Conservation (phyloP, 2,113 vertebrate genomes). For the Neotoma lepida region DNA sequence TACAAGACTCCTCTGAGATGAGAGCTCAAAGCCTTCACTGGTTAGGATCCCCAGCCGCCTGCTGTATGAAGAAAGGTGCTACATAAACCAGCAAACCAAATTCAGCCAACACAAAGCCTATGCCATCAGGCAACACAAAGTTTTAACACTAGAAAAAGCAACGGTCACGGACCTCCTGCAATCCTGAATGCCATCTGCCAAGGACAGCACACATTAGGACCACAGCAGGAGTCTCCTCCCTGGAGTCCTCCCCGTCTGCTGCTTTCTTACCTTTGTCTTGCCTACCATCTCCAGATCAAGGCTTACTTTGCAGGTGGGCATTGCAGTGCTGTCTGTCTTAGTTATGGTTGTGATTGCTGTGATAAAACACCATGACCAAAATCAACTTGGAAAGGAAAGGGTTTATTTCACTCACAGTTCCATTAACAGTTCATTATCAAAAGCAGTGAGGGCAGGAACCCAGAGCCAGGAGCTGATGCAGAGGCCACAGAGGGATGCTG, state of each 20-base stretch:
- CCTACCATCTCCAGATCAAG: neutral
- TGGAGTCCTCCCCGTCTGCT: rapidly evolving
- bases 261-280: neutral
- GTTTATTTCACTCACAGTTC: neutral
- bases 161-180: neutral
- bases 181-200: neutral
- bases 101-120: neutral
- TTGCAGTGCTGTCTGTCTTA: neutral
- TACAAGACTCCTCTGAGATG: neutral
- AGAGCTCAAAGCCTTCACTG: neutral
- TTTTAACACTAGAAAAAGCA: neutral
- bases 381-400: neutral
- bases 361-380: neutral
- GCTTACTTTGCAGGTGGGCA: too few species aligned
- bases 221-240: neutral
- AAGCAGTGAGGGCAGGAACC: neutral
- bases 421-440: neutral
- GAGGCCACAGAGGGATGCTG: neutral
- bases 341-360: neutral
- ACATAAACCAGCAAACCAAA: neutral
- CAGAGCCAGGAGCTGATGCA: neutral
- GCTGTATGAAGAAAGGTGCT: rapidly evolving
- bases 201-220: neutral
- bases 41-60: too few species aligned
- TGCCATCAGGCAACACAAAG: neutral